Evolutionary conservation across 2,797 vertebrate species (phyloP), one percentile per base, ranked within the genome.

Genomic region (Petrocephalus schoutedeni): DNA sequence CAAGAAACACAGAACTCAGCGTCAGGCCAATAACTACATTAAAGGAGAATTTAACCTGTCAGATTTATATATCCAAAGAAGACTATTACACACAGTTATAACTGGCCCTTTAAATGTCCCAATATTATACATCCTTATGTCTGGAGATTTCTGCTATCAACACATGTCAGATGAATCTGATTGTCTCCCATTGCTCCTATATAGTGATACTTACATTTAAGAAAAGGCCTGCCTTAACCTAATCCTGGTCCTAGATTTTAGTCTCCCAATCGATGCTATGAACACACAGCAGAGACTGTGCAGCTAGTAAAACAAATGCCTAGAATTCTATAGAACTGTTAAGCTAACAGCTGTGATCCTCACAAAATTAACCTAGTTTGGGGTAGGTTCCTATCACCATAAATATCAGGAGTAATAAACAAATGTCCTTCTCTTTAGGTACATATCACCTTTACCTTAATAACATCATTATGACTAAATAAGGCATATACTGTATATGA

Each of bases 101-200:
- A 71, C 67, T 71, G 67, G 74, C 74, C 74, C 41, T 80, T 80
- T 80, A 80, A 80, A 49, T 80, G 36, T 41, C 41, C 74, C 74
- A 80, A 80, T 45, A 77, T 49, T 80, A 80, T 80, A 45, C 45
- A 41, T 49, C 5, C 19, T 21, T 80, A 49, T 21, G 74, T 80
- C 74, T 80, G 45, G 74, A 80, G 7, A 80, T 80, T 3, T 49
- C 74, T 1, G 0, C 32, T 28, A 71, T 71, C 64, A 71, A 71
- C 64, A 36, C 4, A 71, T 0, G 12, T 71, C 64, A 71, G 64
- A 71, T 36, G 64, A 36, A 36, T 71, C 67, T 36, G 67, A 71
- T 71, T 71, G 32, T 71, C 67, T 71, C 32, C 67, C 67, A 36
- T 36, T 16, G 41, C n/a, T 41, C 74, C 36, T 80, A n/a, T 49